Evolutionary conservation across 2,888 invertebrate genomes (phyloP).

Genomic region (Drosophila vallismaia): DNA sequence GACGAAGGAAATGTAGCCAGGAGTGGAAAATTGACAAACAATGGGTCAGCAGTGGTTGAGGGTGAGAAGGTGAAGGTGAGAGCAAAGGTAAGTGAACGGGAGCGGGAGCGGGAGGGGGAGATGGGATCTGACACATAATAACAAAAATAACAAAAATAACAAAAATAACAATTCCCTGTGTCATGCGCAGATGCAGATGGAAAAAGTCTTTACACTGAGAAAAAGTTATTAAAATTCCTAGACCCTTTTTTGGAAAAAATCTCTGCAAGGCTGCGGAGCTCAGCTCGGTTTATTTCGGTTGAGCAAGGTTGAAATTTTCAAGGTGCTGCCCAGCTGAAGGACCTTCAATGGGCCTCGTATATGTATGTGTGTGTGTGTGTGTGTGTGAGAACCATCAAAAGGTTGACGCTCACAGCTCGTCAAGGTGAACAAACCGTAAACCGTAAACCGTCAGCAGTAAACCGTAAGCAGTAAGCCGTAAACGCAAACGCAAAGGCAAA

Average conservation of each 20-base stretch:
- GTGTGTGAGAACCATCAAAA: slow-evolving; percentile 57
- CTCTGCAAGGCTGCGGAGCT: slow-evolving; percentile 61
- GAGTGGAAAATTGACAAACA: slow-evolving; percentile 74
- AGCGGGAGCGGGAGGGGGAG: slow-evolving; percentile 20
- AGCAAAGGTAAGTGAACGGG: background rate
- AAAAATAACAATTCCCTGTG: slow-evolving; percentile 44
- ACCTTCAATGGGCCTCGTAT: slow-evolving; percentile 60
- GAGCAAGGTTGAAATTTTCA: slow-evolving; percentile 59
- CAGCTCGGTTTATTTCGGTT: slow-evolving; percentile 5
- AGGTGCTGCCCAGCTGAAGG: slow-evolving; percentile 61
- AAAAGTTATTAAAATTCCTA: background rate
- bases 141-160: slow-evolving; percentile 49
- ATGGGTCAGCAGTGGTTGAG: slow-evolving; percentile 42
- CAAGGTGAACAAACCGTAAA: slow-evolving; percentile 77
- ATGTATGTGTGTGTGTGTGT: slow-evolving; percentile 3
- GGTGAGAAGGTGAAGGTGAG: slow-evolving; percentile 18
- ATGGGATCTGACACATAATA: slow-evolving; percentile 50
- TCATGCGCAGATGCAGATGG: slow-evolving; percentile 65
- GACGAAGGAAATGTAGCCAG: slow-evolving; percentile 58
- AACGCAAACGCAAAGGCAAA: background rate
- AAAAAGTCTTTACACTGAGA: slow-evolving; percentile 30
- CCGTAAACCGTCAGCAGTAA: slow-evolving; percentile 34
- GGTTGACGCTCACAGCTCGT: slow-evolving; percentile 68
- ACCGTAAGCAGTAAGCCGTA: slow-evolving; percentile 55
- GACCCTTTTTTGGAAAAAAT: slow-evolving; percentile 34